Conservation (phyloP, 2,888 invertebrate species). For the Alviniconcha strummeri region DNA sequence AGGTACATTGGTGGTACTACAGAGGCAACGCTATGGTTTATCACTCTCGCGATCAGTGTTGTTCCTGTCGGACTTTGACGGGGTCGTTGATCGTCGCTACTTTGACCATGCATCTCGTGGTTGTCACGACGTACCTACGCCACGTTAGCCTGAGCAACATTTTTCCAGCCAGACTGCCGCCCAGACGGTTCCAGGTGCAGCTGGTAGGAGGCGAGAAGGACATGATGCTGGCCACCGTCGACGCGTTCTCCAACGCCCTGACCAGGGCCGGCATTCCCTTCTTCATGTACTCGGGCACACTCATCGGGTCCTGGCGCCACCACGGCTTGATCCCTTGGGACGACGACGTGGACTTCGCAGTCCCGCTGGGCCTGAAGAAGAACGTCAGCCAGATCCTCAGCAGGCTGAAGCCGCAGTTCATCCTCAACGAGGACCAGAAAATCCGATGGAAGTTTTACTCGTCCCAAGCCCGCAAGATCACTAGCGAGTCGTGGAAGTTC, state of each 20-base stretch:
- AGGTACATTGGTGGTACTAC: too few relatives aligned
- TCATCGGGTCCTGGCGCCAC: conserved; percentile 3
- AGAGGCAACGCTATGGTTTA: too few relatives aligned
- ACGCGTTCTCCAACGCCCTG: background rate
- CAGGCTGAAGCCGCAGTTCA: background rate
- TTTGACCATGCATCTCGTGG: too few relatives aligned
- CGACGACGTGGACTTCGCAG: conserved; percentile 10
- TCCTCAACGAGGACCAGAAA: background rate
- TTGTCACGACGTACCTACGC: too few relatives aligned
- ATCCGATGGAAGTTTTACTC: conserved; percentile 1
- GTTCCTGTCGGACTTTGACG: too few relatives aligned
- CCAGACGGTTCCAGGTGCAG: background rate
- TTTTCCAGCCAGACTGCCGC: too few relatives aligned
- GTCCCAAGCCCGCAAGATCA: conserved; percentile 18
- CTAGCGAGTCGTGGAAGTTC: conserved; percentile 37
- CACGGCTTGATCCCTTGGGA: conserved; percentile 7
- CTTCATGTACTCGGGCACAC: conserved; percentile 1
- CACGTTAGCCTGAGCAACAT: too few relatives aligned
- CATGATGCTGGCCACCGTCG: background rate
- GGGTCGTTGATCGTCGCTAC: too few relatives aligned
- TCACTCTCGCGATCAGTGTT: too few relatives aligned
- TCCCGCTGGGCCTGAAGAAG: background rate
- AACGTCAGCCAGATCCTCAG: background rate
- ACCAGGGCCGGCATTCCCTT: background rate
- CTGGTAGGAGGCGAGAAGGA: background rate